Conservation (phyloP, 1,140 invertebrate species). For the Vanessa atalanta region DNA sequence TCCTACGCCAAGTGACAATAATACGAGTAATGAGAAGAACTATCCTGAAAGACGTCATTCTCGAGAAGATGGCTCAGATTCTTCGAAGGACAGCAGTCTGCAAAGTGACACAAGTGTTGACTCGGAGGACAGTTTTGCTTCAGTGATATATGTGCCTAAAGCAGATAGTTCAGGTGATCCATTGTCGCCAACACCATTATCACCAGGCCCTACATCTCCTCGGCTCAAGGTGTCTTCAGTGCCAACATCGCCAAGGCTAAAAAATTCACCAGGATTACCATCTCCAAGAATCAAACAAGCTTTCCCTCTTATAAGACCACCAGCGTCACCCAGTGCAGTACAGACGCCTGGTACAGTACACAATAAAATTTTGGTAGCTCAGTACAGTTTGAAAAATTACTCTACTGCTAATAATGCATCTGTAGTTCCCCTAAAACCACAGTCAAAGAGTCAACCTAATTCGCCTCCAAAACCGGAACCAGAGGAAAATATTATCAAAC, state of each 20-base stretch:
- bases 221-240: slow-evolving; percentile 84
- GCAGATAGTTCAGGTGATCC: slow-evolving; percentile 82
- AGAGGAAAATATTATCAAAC: slow-evolving; percentile 59
- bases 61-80: slow-evolving; percentile 92
- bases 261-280: slow-evolving; percentile 82
- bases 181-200: slow-evolving; percentile 81
- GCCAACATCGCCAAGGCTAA: slow-evolving; percentile 85
- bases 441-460: slow-evolving; percentile 78
- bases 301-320: slow-evolving; percentile 82
- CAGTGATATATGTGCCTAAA: slow-evolving; percentile 92
- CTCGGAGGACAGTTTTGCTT: slow-evolving; percentile 95
- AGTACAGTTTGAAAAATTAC: slow-evolving; percentile 76
- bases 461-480: slow-evolving; percentile 74
- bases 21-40: slow-evolving; percentile 58
- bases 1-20: slow-evolving; percentile 73
- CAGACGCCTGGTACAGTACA: slow-evolving; percentile 65
- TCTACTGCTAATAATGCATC: slow-evolving; percentile 54
- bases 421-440: slow-evolving; percentile 56
- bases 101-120: slow-evolving; percentile 96
- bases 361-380: slow-evolving; percentile 75
- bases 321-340: slow-evolving; percentile 81
- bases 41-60: slow-evolving; percentile 70
- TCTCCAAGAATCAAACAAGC: slow-evolving; percentile 84
- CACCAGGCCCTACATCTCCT: slow-evolving; percentile 83
- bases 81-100: slow-evolving; percentile 94